These are phyloP conservation scores for Tarsius wallacei DNA, from an alignment of 2,797 vertebrate genomes.

Conservation along the genomic window DNA sequence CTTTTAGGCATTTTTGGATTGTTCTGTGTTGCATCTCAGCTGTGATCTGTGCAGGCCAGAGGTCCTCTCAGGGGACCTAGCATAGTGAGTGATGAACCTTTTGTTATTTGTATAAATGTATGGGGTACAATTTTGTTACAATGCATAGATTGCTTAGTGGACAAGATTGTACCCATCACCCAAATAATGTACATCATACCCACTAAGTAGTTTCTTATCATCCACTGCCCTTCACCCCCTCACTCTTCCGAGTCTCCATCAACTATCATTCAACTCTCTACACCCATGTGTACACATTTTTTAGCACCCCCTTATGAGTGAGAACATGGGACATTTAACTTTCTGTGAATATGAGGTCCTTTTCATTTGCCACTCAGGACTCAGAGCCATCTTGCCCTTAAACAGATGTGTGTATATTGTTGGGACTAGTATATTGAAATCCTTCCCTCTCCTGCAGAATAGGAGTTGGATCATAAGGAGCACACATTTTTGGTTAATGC, in stretches of 20 bases:
- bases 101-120: no score
- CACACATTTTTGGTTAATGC: neutral
- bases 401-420: neutral
- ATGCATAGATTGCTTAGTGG: no score
- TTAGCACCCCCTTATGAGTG: no score
- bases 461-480: neutral
- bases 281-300: no score
- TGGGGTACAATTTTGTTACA: no score
- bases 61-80: neutral
- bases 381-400: neutral
- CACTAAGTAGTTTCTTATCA: no score
- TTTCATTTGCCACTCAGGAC: neutral
- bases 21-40: slow-evolving; percentile 19
- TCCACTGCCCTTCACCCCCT: no score
- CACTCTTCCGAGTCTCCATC: no score
- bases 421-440: neutral
- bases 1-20: slow-evolving; percentile 14
- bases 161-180: no score
- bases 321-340: no score
- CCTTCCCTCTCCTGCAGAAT: neutral
- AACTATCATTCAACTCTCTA: no score
- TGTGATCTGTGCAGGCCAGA: neutral
- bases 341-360: neutral
- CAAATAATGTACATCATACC: no score
- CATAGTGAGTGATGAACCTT: neutral